A percentile compares a stretch with the other conserved stretches of the same genome.
phyloP scores from a whole-genome alignment of 1,140 invertebrate species.

The Aphaenogaster floridana region DNA sequence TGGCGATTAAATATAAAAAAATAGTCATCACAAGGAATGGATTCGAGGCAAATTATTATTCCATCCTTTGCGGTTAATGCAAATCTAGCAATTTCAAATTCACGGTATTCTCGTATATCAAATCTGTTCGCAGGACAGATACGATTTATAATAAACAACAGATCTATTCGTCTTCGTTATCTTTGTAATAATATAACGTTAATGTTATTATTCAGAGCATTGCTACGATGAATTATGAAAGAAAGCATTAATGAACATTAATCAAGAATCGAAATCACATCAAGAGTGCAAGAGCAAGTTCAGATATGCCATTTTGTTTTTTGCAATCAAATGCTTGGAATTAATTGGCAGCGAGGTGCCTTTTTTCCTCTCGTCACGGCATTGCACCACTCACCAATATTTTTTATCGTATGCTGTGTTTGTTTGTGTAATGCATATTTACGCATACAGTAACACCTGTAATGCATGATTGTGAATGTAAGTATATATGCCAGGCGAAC shows the following conservation, averaged over 20 bases:
- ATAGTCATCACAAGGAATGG: neutral
- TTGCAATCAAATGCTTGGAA: neutral
- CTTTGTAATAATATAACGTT: neutral
- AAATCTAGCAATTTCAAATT: neutral
- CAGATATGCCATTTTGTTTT: neutral
- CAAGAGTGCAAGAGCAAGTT: neutral
- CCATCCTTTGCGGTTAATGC: neutral
- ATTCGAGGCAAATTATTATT: neutral
- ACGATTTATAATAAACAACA: neutral
- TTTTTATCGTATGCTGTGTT: neutral
- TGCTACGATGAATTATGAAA: neutral
- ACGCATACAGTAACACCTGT: neutral
- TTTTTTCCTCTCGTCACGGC: neutral
- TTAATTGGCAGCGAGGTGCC: neutral
- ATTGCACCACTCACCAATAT: neutral
- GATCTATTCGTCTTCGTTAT: neutral
- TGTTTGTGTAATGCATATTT: neutral
- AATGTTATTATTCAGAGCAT: neutral
- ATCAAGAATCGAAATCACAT: neutral
- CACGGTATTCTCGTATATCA: neutral
- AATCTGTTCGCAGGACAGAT: neutral
- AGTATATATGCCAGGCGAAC: constrained; percentile 31
- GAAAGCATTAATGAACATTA: neutral
- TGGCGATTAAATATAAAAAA: neutral
- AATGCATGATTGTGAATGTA: neutral